A percentile compares a stretch with the other conserved stretches of the same genome.
Conservation (phyloP, 2,888 invertebrate species). For the Zonitis immaculata region DNA sequence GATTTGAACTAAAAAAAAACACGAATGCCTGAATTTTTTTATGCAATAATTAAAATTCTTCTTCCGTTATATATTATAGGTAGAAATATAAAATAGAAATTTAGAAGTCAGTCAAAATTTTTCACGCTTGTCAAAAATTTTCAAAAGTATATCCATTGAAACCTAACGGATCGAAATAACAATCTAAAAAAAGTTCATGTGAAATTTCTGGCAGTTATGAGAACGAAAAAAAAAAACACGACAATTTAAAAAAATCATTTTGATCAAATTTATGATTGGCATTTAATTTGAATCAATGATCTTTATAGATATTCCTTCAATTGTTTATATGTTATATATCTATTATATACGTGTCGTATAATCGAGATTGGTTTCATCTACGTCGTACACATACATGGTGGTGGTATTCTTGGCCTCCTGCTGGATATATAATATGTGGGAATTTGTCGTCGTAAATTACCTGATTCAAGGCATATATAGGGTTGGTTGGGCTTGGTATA, state of each 20-base stretch:
- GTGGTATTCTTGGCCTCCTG: slow-evolving; percentile 27
- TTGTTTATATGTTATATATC: not conserved
- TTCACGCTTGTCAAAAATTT: not conserved
- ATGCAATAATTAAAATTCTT: too few relatives aligned
- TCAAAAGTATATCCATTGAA: not conserved
- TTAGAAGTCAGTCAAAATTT: not conserved
- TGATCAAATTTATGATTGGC: too few relatives aligned
- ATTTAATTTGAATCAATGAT: too few relatives aligned
- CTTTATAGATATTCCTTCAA: not conserved
- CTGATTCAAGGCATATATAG: slow-evolving; percentile 36
- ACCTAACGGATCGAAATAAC: not conserved
- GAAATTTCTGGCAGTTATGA: too few relatives aligned
- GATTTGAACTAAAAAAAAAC: too few relatives aligned
- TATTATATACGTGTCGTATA: not conserved
- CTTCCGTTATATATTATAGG: too few relatives aligned
- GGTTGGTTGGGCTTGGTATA: too few relatives aligned
- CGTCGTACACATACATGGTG: too few relatives aligned
- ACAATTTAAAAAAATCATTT: too few relatives aligned
- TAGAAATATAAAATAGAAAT: too few relatives aligned
- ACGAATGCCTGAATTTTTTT: too few relatives aligned
- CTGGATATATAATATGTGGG: slow-evolving; percentile 43
- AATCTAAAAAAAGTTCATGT: not conserved
- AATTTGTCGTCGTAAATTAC: slow-evolving; percentile 48
- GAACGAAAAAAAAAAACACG: too few relatives aligned
- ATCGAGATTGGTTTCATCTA: not conserved